Conservation (phyloP, 2,113 vertebrate species). For the Aythya baeri region DNA sequence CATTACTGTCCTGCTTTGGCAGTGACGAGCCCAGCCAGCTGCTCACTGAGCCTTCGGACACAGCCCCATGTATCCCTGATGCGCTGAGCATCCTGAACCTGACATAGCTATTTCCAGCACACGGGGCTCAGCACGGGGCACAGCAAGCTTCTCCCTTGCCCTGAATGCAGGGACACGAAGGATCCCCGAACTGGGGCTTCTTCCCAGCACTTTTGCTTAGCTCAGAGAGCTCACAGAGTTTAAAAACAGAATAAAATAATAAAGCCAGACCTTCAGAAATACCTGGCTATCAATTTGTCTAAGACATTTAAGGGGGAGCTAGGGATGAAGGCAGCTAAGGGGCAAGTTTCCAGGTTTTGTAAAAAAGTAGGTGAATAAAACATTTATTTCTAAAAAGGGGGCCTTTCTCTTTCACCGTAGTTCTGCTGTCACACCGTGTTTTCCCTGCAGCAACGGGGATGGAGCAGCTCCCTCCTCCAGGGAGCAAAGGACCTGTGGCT, state of each 20-base stretch:
- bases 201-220: neutral
- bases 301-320: neutral
- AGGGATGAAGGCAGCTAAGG: neutral
- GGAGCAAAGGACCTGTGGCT: neutral
- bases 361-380: neutral
- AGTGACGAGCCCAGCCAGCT: neutral
- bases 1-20: neutral
- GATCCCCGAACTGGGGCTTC: neutral
- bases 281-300: neutral
- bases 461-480: neutral
- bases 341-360: neutral
- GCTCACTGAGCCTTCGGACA: neutral
- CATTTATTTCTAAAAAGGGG: neutral
- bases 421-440: neutral
- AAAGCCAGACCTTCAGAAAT: neutral
- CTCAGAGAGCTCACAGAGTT: neutral
- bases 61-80: neutral
- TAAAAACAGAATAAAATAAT: neutral
- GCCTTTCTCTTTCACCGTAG: neutral
- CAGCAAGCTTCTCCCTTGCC: neutral
- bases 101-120: neutral
- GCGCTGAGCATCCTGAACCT: neutral
- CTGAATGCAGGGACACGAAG: neutral
- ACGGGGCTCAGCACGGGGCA: rapidly evolving
- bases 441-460: neutral